Conservation (phyloP, 2,113 vertebrate genomes). For the Gambusia affinis region DNA sequence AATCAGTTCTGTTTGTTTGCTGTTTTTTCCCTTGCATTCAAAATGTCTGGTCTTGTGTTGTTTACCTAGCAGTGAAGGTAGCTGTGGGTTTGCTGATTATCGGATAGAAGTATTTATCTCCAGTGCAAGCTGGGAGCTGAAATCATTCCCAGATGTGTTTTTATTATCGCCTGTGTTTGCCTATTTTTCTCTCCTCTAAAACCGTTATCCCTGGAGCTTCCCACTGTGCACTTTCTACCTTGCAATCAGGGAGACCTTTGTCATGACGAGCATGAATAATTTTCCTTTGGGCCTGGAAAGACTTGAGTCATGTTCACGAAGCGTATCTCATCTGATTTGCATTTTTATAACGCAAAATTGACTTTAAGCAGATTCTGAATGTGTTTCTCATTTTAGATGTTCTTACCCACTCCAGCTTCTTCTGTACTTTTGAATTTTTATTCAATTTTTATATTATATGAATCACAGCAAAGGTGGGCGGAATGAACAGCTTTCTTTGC, state of each 20-base stretch:
- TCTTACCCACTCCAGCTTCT: background rate
- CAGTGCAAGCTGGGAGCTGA: slow-evolving; percentile 46
- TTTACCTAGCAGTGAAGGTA: slow-evolving; percentile 17
- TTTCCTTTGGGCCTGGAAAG: slow-evolving; percentile 35
- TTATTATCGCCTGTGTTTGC: slow-evolving; percentile 39
- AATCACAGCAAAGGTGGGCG: background rate
- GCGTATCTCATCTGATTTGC: slow-evolving; percentile 36
- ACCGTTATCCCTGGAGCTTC: slow-evolving; percentile 44
- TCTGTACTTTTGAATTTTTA: slow-evolving; percentile 28
- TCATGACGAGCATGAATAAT: slow-evolving; percentile 53
- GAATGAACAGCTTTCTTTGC: slow-evolving; percentile 4
- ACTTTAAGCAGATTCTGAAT: slow-evolving; percentile 16
- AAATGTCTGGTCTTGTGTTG: slow-evolving; percentile 25
- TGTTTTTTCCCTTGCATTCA: background rate
- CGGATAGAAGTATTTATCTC: slow-evolving; percentile 50
- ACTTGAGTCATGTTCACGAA: slow-evolving; percentile 45
- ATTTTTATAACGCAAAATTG: slow-evolving; percentile 46
- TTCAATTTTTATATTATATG: slow-evolving; percentile 9
- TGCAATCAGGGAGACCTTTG: slow-evolving; percentile 57
- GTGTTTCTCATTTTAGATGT: slow-evolving; percentile 17
- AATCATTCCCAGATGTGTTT: slow-evolving; percentile 39
- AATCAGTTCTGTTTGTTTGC: slow-evolving; percentile 13
- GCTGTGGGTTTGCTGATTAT: slow-evolving; percentile 58
- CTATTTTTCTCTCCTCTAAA: slow-evolving; percentile 48
- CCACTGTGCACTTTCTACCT: slow-evolving; percentile 40